Base-by-base conservation (phyloP, 2,888 invertebrate species). In the Scelioninae gen. 1 region DNA sequence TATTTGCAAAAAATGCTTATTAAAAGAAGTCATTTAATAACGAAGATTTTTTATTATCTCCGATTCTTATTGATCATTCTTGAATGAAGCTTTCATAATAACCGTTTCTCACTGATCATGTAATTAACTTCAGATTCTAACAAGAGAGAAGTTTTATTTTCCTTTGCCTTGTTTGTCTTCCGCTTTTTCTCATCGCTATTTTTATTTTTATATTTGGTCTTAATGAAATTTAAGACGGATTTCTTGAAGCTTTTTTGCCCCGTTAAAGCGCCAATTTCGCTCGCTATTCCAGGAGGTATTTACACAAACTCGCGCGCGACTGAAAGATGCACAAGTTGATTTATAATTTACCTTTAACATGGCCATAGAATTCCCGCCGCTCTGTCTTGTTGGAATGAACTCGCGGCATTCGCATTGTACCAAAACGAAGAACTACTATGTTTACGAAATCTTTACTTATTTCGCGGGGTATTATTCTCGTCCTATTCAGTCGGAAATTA, bases 321-420 rank as follows among this genome's bases (percentile, higher is more conserved):
- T 85, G 81, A 83, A 85, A 76, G 78, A 84, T 84, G 82, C 78
- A 83, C 62, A 60, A 60, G 58, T 65, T 83, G 81, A 83, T 85
- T 81, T 85, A 83, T 83, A 81, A 85, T 85, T 81, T 72, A 85
- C 72, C 71, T 55, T 77, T 80, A 65, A 85, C 81, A 69, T 78
- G 78, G 65, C 49, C 56, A 66, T 78, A 66, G 72, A 69, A 74
- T 84, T 69, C 72, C 34, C 66, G 66, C 40, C 66, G 49, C 72
- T 75, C 56, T 60, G 63, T 65, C 68, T 69, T 40, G 53, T 76
- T 49, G 81, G 60, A 76, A 76, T 71, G 76, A 82, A 76, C 69
- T 76, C 76, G 49, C 13, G 76, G 65, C 71, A 62, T 65, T 79
- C 65, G 60, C 71, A 63, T 68, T 74, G 75, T 71, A 51, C 63